These are phyloP conservation scores for Myotis planiceps DNA, from an alignment of 2,797 vertebrate genomes.

Conservation along the genomic window DNA sequence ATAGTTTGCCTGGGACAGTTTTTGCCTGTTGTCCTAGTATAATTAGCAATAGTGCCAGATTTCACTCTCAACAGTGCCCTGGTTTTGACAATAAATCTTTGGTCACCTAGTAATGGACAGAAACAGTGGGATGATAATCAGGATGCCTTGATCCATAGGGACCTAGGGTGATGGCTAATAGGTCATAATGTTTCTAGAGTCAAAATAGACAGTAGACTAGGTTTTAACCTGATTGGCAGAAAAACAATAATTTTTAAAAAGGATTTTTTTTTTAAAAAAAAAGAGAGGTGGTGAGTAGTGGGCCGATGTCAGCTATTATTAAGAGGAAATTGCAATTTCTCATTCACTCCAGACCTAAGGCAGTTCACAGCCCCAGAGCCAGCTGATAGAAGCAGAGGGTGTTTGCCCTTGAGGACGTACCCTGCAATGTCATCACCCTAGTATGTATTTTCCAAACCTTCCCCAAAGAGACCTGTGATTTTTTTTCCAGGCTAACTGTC, in stretches of 20 bases:
- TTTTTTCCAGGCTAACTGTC: background rate
- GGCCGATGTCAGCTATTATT: background rate
- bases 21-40: background rate
- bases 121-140: background rate
- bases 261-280: background rate
- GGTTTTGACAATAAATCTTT: slow-evolving; percentile 27
- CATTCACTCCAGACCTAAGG: slow-evolving; percentile 9
- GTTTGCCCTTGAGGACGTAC: background rate
- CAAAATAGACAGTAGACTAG: background rate
- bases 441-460: background rate
- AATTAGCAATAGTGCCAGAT: background rate
- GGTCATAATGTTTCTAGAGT: background rate
- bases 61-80: background rate
- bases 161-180: background rate
- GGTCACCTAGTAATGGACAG: background rate
- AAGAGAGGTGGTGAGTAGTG: background rate
- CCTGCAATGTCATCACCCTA: background rate
- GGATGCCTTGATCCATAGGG: background rate
- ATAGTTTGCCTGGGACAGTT: background rate
- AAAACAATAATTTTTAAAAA: background rate
- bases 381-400: background rate
- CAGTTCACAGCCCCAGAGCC: background rate
- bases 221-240: background rate
- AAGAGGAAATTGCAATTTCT: background rate
- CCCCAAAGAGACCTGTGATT: background rate